A percentile compares a stretch with the other conserved stretches of the same genome.
Conservation (phyloP, 2,888 invertebrate genomes). For the Ichneumon xanthorius region DNA sequence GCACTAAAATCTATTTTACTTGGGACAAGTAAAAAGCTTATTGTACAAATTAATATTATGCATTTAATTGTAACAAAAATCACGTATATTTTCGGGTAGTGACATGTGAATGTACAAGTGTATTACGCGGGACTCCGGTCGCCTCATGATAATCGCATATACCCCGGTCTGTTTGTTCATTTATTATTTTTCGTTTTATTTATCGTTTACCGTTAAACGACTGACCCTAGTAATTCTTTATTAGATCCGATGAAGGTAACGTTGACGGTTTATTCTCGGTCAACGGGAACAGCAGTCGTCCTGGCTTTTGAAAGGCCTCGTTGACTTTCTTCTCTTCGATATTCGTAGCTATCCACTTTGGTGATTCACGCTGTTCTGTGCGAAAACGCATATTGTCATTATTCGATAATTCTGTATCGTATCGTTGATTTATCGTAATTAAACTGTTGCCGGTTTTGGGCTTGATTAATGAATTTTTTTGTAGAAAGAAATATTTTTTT, state of each 20-base stretch:
- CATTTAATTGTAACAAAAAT: conserved; percentile 77
- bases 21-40: conserved; percentile 76
- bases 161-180: conserved; percentile 11
- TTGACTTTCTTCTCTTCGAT: conserved; percentile 26
- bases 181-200: conserved; percentile 24
- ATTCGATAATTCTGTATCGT: neutral
- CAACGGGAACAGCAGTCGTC: conserved; percentile 14
- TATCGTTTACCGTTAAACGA: conserved; percentile 6
- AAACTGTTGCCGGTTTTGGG: neutral
- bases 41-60: conserved; percentile 80
- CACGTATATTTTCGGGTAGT: conserved; percentile 75
- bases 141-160: conserved; percentile 24
- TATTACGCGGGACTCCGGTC: conserved; percentile 66
- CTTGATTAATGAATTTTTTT: too few species aligned
- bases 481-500: too few species aligned
- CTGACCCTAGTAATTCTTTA: neutral
- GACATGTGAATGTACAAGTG: conserved; percentile 79
- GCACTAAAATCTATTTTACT: conserved; percentile 71
- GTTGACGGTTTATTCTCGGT: conserved; percentile 1
- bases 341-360: conserved; percentile 58
- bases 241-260: conserved; percentile 15
- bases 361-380: conserved; percentile 52
- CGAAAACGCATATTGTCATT: conserved; percentile 1
- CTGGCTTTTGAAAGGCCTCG: conserved; percentile 16
- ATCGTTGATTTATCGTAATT: neutral